A percentile compares a stretch with the other conserved stretches of the same genome.
Conservation (phyloP, 2,113 vertebrate species). For the Guaruba guarouba region DNA sequence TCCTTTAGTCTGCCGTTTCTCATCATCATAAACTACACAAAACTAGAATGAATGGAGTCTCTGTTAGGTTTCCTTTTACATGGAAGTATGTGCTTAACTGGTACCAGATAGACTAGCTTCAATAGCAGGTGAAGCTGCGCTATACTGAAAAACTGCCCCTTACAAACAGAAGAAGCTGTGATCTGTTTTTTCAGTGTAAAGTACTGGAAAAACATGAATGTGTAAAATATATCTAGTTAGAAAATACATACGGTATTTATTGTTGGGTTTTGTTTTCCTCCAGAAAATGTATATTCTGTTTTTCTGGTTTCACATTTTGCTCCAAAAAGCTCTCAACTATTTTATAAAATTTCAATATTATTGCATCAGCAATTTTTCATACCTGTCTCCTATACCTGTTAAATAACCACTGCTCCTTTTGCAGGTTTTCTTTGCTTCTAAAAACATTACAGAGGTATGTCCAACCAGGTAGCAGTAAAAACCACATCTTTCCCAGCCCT, state of each 20-base stretch:
- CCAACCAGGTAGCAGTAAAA: constrained; percentile 86
- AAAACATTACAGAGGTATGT: constrained; percentile 75
- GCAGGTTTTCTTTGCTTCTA: constrained; percentile 83
- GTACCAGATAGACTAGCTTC: neutral
- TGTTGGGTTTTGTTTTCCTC: neutral
- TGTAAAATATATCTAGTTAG: neutral
- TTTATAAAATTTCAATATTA: neutral
- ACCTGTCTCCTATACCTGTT: constrained; percentile 83
- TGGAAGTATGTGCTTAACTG: neutral
- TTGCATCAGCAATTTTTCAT: neutral
- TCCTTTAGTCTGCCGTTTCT: neutral
- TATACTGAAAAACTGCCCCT: neutral
- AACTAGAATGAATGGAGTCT: neutral
- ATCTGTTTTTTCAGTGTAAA: neutral
- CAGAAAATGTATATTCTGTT: neutral
- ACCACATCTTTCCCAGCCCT: constrained; percentile 84
- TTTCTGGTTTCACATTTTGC: neutral
- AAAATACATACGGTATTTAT: neutral
- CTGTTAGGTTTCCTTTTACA: neutral
- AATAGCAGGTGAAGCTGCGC: neutral
- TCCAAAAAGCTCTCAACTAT: neutral
- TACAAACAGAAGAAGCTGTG: neutral
- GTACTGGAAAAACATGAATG: neutral
- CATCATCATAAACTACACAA: neutral
- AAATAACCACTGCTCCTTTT: constrained; percentile 67